phyloP scores from a whole-genome alignment of 2,113 vertebrate species.

The Neolamprologus tretocephalus region DNA sequence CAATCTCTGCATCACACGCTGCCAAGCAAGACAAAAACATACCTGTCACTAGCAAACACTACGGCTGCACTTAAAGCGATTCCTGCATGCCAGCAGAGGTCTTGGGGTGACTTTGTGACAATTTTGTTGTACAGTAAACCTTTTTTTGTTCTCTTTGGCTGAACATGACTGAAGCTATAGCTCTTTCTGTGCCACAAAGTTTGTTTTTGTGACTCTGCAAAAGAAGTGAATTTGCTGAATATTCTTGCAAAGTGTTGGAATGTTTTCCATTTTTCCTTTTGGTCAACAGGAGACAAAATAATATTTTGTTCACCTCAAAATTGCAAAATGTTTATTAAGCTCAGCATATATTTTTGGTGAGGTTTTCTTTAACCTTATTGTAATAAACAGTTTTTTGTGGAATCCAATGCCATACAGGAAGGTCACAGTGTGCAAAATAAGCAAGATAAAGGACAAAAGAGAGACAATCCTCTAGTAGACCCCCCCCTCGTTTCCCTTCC shows the following conservation, averaged over 20 bases:
- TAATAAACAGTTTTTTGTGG: conserved; percentile 23
- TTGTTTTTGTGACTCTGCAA: not conserved
- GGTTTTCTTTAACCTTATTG: not conserved
- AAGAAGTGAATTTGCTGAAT: not conserved
- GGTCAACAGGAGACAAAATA: not conserved
- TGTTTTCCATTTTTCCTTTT: not conserved
- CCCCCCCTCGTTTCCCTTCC: conserved; percentile 15
- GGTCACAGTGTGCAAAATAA: conserved; percentile 66
- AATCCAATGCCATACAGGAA: conserved; percentile 51
- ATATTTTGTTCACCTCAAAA: not conserved
- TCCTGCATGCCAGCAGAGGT: conserved; percentile 27
- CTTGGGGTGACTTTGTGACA: conserved; percentile 23
- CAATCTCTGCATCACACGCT: conserved; percentile 60
- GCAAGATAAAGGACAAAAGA: conserved; percentile 44
- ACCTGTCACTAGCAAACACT: conserved; percentile 61
- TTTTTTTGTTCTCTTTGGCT: not conserved
- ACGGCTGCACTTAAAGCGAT: conserved; percentile 56
- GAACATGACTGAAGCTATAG: not conserved
- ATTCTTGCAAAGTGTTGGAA: not conserved
- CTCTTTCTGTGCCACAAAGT: not conserved
- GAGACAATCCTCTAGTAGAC: conserved; percentile 27
- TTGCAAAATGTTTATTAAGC: not conserved
- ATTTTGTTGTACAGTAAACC: conserved; percentile 13
- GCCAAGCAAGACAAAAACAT: conserved; percentile 62
- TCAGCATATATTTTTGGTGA: not conserved